These are phyloP conservation scores for Drosophila aff. DNA, from an alignment of 1,140 invertebrate genomes.

Conservation along the genomic window DNA sequence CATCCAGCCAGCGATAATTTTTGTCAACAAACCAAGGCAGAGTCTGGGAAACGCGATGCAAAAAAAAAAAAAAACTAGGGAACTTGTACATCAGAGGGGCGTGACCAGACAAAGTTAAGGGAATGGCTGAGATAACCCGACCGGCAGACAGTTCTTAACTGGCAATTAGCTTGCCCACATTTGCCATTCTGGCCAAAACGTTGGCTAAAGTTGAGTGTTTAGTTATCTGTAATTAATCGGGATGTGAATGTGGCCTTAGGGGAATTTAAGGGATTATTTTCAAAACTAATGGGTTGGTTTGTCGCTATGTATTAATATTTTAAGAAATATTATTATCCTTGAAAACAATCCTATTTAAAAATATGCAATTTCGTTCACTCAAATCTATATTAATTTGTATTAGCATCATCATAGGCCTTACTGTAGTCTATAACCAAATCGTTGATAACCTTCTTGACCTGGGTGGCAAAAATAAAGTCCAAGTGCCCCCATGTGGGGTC, in stretches of 20 bases:
- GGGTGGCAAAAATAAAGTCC: conserved; percentile 86
- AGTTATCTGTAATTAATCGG: conserved; percentile 1
- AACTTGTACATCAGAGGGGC: conserved; percentile 42
- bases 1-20: conserved; percentile 53
- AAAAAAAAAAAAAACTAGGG: background rate
- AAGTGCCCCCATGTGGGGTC: conserved; percentile 86
- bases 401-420: conserved; percentile 33
- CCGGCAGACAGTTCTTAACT: conserved; percentile 53
- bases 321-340: too few species aligned
- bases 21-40: conserved; percentile 49
- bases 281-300: too few species aligned
- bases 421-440: conserved; percentile 80
- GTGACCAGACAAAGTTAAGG: conserved; percentile 43
- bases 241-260: background rate
- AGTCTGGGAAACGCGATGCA: background rate
- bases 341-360: background rate
- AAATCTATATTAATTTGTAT: background rate
- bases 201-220: conserved; percentile 6
- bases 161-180: conserved; percentile 38
- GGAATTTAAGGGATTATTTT: too few species aligned
- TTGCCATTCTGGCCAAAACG: conserved; percentile 12
- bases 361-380: background rate
- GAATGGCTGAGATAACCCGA: conserved; percentile 22
- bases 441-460: conserved; percentile 85
- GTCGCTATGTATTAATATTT: too few species aligned